phyloP scores from a whole-genome alignment of 2,797 vertebrate genomes.

The Peromyscus melanophrys region DNA sequence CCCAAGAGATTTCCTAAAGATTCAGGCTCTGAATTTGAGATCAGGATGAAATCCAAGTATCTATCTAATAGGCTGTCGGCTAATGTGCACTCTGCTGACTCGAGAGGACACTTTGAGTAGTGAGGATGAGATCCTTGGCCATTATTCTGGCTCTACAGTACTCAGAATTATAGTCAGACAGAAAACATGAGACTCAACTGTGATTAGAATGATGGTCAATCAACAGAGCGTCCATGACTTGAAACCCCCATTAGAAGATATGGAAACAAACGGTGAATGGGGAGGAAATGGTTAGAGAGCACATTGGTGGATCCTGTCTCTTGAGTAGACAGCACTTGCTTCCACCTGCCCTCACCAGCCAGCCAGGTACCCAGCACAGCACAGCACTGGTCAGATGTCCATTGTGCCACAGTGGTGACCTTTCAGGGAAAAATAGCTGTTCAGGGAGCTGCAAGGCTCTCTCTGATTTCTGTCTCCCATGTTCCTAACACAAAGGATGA shows the following conservation, averaged over 20 bases:
- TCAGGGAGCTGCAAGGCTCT: conserved; percentile 41
- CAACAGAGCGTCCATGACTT: neutral
- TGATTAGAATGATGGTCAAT: neutral
- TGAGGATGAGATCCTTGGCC: neutral
- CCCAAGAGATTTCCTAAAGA: neutral
- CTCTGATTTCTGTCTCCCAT: conserved; percentile 5
- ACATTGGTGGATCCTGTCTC: neutral
- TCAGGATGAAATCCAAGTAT: neutral
- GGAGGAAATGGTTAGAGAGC: neutral
- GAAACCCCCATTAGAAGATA: conserved; percentile 14
- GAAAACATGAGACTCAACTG: neutral
- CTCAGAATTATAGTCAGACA: neutral
- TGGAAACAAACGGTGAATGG: neutral
- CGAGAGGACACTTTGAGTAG: neutral
- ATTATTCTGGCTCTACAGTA: neutral
- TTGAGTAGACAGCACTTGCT: neutral
- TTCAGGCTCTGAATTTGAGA: neutral
- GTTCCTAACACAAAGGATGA: conserved; percentile 40
- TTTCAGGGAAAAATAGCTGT: conserved; percentile 55
- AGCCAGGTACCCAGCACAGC: neutral
- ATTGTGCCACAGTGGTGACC: conserved; percentile 22
- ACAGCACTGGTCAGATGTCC: conserved; percentile 32
- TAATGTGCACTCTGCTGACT: neutral
- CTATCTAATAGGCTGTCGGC: neutral
- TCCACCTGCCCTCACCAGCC: neutral